A percentile compares a stretch with the other conserved stretches of the same genome.
phyloP scores from a whole-genome alignment of 2,797 vertebrate species.

The Melanotaenia parkinsoni region DNA sequence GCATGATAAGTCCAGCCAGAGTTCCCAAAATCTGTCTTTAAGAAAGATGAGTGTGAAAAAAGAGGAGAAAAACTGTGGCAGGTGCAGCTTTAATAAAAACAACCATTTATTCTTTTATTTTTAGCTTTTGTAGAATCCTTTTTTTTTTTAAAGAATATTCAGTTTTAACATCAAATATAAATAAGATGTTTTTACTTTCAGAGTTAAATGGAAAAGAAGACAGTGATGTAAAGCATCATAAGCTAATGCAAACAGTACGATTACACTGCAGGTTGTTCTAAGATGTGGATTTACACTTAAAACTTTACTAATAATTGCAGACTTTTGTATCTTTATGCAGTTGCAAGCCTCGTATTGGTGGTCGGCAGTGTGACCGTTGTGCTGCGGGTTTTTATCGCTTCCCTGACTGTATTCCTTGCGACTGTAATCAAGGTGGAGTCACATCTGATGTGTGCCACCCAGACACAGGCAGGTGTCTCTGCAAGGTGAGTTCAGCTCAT shows the following conservation, averaged over 20 bases:
- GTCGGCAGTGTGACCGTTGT: constrained; percentile 90
- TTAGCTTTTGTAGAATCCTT: not conserved
- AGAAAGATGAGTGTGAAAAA: not conserved
- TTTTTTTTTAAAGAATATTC: not conserved
- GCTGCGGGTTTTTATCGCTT: constrained; percentile 86
- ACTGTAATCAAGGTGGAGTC: constrained; percentile 86
- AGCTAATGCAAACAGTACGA: not conserved
- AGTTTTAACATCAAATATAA: not conserved
- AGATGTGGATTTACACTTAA: not conserved
- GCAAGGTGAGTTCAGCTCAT: constrained; percentile 84
- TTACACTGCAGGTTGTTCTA: not conserved
- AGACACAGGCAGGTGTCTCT: constrained; percentile 88
- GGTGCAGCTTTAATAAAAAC: not conserved
- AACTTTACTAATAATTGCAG: not conserved
- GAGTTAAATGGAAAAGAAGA: not conserved
- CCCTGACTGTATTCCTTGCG: constrained; percentile 88
- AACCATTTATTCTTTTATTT: too few relatives aligned
- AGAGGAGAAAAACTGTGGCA: not conserved
- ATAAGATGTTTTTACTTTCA: constrained; percentile 4
- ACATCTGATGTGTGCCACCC: constrained; percentile 84
- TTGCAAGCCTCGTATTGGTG: constrained; percentile 89
- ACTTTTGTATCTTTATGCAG: constrained; percentile 71
- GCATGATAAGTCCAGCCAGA: not conserved
- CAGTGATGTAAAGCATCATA: not conserved
- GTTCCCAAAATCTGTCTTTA: not conserved